phyloP scores from a whole-genome alignment of 2,888 invertebrate species.

The Melipona bicolor region DNA sequence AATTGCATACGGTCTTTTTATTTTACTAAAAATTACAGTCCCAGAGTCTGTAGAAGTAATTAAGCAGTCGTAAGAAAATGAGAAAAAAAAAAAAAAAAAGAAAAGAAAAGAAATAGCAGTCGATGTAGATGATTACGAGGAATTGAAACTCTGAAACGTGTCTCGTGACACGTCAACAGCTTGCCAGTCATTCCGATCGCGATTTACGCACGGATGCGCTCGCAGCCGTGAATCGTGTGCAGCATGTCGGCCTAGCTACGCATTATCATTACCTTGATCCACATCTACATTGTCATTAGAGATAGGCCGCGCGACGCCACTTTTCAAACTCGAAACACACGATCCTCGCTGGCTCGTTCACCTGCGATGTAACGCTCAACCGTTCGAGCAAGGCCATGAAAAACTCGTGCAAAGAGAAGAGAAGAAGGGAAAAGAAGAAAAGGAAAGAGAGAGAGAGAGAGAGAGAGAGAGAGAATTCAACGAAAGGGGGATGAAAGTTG shows the following conservation, averaged over 20 bases:
- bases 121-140: conserved; percentile 14
- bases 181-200: conserved; percentile 44
- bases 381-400: conserved; percentile 56
- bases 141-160: conserved; percentile 9
- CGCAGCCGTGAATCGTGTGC: conserved; percentile 75
- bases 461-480: background rate
- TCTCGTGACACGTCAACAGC: conserved; percentile 48
- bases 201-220: conserved; percentile 82
- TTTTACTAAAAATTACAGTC: no score
- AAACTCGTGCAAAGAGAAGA: conserved; percentile 15
- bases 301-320: conserved; percentile 72
- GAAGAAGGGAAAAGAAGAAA: background rate
- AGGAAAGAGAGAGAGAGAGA: background rate
- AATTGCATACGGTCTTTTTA: no score
- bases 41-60: background rate
- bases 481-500: conserved; percentile 32
- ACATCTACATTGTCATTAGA: conserved; percentile 82
- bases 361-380: conserved; percentile 40
- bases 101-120: no score
- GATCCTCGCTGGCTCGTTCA: conserved; percentile 52
- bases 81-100: background rate
- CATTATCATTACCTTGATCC: conserved; percentile 79
- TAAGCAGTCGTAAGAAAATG: background rate
- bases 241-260: conserved; percentile 71
- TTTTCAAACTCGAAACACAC: conserved; percentile 57